Base-by-base conservation (phyloP, 2,113 vertebrate species). In the Excalfactoria chinensis region DNA sequence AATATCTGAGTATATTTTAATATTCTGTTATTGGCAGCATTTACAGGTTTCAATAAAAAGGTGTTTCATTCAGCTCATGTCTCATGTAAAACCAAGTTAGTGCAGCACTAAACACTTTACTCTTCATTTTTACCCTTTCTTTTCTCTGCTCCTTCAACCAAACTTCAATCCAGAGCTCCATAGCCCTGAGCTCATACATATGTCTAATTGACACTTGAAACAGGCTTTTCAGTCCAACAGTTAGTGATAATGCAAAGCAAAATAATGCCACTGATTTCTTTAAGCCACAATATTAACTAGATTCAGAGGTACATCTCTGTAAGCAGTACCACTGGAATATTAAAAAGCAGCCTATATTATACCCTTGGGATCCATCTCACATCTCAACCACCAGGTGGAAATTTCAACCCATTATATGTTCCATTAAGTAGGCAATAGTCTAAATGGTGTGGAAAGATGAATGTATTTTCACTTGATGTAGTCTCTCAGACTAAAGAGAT, bases 401-500 rank as follows among this genome's bases (percentile, higher is more conserved):
- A 98, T 98, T 98, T 97, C 93, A 97, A 97, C 83, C 96, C 94
- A 98, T 98, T 97, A 97, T 96, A 96, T 97, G 96, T 98, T 93
- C 96, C 97, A 98, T 98, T 98, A 98, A 96, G 97, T 96, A 97
- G 90, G 95, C 97, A 97, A 97, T 97, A 95, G 95, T 79, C 96
- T 97, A 96, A 97, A 95, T 46, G 68, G 88, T 96, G 77, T 95
- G 83, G 92, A 96, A 95, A 97, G 88, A 96, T 75, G 22, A 92
- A 95, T 89, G 86, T 71, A 74, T 90, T 96, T 92, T 91, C 93
- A 76, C 40, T 76, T 90, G 64, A 77, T 71, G 70, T 49, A 84
- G 59, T 85, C 82, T 92, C 56, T 56, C 84, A 78, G 79, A 73
- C 68, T 30, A 23, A 91, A 92, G 75, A 92, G n/a, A 92, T 56